These are phyloP conservation scores for Adelphocoris suturalis DNA, from an alignment of 2,888 invertebrate species.

Conservation along the genomic window DNA sequence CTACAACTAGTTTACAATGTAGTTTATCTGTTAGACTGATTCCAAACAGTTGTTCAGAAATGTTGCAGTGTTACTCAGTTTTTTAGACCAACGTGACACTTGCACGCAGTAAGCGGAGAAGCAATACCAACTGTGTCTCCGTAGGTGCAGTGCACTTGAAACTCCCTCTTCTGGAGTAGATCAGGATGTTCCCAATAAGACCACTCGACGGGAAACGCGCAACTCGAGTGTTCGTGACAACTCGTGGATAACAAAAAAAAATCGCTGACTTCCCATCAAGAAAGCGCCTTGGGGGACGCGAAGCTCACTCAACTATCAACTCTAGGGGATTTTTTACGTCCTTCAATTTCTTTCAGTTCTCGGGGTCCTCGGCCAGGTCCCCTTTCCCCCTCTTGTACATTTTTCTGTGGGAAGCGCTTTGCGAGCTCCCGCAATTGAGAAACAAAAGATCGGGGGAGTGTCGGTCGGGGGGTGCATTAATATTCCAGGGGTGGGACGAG, in stretches of 20 bases:
- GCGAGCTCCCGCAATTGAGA: neutral
- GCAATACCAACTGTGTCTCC: too few relatives aligned
- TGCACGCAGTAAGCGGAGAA: too few relatives aligned
- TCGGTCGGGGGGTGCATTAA: neutral
- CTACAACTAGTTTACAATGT: too few relatives aligned
- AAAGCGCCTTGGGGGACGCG: constrained; percentile 7
- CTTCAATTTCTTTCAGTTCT: constrained; percentile 3
- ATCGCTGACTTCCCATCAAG: constrained; percentile 13
- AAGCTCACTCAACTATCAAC: constrained; percentile 7
- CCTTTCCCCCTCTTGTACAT: too few relatives aligned
- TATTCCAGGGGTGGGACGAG: constrained; percentile 15
- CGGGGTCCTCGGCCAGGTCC: too few relatives aligned
- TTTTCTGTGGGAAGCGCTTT: too few relatives aligned
- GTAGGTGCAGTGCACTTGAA: too few relatives aligned
- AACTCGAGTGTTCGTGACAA: constrained; percentile 21
- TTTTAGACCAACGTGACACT: too few relatives aligned
- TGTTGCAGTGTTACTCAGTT: too few relatives aligned
- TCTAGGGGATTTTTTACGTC: neutral
- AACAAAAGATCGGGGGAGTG: neutral
- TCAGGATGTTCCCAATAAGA: neutral
- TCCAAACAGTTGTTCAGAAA: too few relatives aligned
- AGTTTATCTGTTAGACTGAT: too few relatives aligned
- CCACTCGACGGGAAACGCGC: constrained; percentile 24
- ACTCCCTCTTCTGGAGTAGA: too few relatives aligned
- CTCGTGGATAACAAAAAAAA: constrained; percentile 1